Conservation (phyloP, 2,113 vertebrate species). For the Rhagologus leucostigma region DNA sequence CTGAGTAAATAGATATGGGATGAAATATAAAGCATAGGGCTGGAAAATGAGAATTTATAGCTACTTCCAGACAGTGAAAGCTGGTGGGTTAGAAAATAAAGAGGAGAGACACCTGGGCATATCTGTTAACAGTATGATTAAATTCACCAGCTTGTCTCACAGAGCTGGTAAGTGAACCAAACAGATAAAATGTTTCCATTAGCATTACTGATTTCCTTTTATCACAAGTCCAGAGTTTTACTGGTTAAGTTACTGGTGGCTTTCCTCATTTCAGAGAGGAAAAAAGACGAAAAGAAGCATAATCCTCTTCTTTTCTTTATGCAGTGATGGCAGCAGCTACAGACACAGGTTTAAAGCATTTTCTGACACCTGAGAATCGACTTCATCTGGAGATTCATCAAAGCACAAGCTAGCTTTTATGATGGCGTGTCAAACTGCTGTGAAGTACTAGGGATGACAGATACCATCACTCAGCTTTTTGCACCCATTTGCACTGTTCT, state of each 20-base stretch:
- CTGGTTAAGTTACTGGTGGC: background rate
- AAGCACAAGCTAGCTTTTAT: background rate
- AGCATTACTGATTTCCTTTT: background rate
- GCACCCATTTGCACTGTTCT: background rate
- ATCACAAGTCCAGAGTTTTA: background rate
- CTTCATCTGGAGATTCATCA: background rate
- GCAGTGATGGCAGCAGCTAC: background rate
- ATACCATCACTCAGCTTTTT: background rate
- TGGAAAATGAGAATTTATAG: background rate
- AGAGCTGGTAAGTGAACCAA: background rate
- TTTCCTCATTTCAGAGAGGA: background rate
- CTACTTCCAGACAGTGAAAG: background rate
- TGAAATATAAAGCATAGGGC: background rate
- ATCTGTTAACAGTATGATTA: background rate
- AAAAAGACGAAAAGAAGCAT: background rate
- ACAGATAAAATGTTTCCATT: background rate
- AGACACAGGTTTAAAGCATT: background rate
- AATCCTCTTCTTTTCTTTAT: background rate
- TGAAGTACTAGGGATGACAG: background rate
- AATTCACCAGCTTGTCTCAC: background rate
- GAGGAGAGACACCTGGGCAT: background rate
- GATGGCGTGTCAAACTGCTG: background rate
- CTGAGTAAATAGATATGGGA: background rate
- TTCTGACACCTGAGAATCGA: background rate
- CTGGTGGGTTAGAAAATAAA: background rate